A percentile compares a stretch with the other conserved stretches of the same genome.
These are phyloP conservation scores for Megaceryle maxima DNA, from an alignment of 2,113 vertebrate genomes.

Conservation along the genomic window DNA sequence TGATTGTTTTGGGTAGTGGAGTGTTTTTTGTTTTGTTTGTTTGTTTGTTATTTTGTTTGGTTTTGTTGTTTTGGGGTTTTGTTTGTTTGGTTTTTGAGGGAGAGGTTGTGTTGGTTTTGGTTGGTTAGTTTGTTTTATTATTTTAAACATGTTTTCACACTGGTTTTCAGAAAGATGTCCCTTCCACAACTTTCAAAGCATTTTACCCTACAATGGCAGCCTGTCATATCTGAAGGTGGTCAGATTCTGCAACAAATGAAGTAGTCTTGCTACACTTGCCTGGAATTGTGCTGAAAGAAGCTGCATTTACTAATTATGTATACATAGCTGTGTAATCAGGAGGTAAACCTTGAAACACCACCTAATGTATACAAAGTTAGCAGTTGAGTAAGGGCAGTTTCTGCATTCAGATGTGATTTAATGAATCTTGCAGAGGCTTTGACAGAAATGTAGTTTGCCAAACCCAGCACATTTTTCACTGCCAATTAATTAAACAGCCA, in stretches of 20 bases:
- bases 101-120: fast-evolving
- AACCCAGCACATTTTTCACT: conserved; percentile 63
- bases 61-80: not conserved
- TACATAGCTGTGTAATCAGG: not conserved
- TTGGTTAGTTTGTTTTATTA: not conserved
- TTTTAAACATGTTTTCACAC: not conserved
- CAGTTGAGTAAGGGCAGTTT: conserved; percentile 3
- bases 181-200: not conserved
- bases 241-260: not conserved
- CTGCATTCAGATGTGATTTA: conserved; percentile 39
- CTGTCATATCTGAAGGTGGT: not conserved
- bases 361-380: not conserved
- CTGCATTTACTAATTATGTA: not conserved
- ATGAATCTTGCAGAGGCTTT: conserved; percentile 36
- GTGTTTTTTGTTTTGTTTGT: not conserved
- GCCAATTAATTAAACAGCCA: conserved; percentile 65
- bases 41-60: too few relatives aligned
- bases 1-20: too few relatives aligned
- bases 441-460: conserved; percentile 63
- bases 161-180: not conserved
- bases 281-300: not conserved
- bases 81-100: not conserved
- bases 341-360: not conserved
- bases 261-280: not conserved
- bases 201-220: not conserved